Conservation (phyloP, 2,888 invertebrate genomes). For the Chrysodeixis includens region DNA sequence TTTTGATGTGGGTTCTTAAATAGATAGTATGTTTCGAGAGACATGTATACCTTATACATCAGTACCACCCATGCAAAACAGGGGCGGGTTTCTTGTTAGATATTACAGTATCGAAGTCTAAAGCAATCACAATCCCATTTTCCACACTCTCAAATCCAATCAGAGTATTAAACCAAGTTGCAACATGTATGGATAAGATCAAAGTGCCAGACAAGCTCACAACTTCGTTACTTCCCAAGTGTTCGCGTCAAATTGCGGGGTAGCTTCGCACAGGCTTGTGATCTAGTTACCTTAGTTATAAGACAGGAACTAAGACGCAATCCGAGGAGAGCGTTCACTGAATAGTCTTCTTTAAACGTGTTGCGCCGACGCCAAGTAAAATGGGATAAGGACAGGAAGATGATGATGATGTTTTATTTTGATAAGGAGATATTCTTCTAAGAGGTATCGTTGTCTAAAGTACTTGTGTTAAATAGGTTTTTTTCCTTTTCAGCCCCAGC, state of each 20-base stretch:
- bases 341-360: too few relatives aligned
- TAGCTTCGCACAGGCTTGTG: neutral
- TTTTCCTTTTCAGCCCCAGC: slow-evolving; percentile 91
- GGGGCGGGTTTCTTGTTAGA: too few relatives aligned
- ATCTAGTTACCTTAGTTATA: neutral
- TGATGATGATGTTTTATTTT: too few relatives aligned
- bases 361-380: too few relatives aligned
- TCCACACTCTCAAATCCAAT: neutral
- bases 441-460: neutral
- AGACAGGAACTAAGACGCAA: neutral
- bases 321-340: too few relatives aligned
- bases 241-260: neutral
- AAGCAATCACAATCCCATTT: neutral
- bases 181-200: neutral
- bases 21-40: too few relatives aligned
- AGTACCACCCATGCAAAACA: too few relatives aligned
- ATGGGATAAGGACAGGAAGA: too few relatives aligned
- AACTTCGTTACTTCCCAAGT: slow-evolving; percentile 6
- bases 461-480: slow-evolving; percentile 17
- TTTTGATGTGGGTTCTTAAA: too few relatives aligned
- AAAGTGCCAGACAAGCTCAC: neutral
- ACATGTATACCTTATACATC: too few relatives aligned
- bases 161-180: neutral
- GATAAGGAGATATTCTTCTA: neutral
- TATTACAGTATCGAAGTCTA: neutral